Conservation (phyloP, 1,140 invertebrate species). For the Papilio polytes region DNA sequence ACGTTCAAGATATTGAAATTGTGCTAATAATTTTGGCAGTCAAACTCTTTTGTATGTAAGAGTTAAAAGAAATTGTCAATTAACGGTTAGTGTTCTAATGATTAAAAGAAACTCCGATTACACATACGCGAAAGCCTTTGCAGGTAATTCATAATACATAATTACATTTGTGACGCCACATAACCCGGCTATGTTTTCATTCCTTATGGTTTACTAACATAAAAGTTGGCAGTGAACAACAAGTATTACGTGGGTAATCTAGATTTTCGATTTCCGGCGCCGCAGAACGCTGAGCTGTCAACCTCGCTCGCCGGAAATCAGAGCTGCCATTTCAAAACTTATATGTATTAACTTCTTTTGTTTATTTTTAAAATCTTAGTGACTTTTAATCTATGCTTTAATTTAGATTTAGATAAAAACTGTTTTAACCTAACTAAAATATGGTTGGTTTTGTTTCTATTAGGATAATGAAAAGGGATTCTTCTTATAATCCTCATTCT, state of each 20-base stretch:
- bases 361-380: neutral
- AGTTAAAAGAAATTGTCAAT: too few relatives aligned
- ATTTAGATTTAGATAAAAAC: neutral
- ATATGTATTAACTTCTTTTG: neutral
- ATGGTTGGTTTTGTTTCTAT: neutral
- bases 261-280: constrained; percentile 28
- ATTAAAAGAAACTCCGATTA: neutral
- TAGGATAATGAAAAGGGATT: neutral
- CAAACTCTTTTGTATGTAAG: neutral
- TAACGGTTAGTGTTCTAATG: neutral
- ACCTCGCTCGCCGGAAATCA: constrained; percentile 10
- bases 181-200: neutral
- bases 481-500: neutral
- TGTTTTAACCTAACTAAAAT: neutral
- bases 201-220: constrained; percentile 8
- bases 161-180: neutral
- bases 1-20: neutral
- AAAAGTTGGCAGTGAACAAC: constrained; percentile 26
- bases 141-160: neutral
- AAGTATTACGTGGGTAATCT: constrained; percentile 27
- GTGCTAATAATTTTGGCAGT: neutral
- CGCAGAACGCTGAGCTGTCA: constrained; percentile 28
- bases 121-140: neutral
- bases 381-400: neutral
- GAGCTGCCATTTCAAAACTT: constrained; percentile 27